A percentile compares a stretch with the other conserved stretches of the same genome.
Conservation (phyloP, 2,888 invertebrate species). For the Cancer borealis region DNA sequence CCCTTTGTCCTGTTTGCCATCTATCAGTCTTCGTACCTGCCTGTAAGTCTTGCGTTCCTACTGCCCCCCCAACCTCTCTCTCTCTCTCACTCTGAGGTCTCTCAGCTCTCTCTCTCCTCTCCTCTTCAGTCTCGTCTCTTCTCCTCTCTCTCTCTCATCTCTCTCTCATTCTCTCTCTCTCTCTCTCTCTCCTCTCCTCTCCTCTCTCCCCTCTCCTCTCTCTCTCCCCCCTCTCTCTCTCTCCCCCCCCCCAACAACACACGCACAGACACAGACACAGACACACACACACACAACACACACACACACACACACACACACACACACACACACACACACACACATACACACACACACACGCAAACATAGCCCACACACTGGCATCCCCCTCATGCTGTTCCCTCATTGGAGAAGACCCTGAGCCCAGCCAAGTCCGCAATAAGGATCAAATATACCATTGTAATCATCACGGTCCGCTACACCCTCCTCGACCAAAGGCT, state of each 20-base stretch:
- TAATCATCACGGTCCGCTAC: not conserved
- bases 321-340: no score
- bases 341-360: no score
- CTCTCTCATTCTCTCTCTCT: not conserved
- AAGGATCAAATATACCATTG: slow-evolving; percentile 48
- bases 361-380: no score
- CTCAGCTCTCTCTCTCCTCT: no score
- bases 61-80: not conserved
- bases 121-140: no score
- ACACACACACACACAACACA: not conserved
- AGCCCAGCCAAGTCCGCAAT: slow-evolving; percentile 18
- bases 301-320: not conserved
- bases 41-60: not conserved
- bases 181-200: not conserved
- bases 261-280: not conserved
- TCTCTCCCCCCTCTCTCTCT: not conserved
- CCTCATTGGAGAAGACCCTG: not conserved
- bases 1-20: no score
- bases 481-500: slow-evolving; percentile 18
- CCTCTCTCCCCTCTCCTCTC: not conserved
- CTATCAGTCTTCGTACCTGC: no score
- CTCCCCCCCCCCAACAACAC: not conserved
- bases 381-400: not conserved
- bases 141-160: not conserved
- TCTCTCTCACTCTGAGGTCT: not conserved